These are phyloP conservation scores for Tetramorium simillimum DNA, from an alignment of 1,140 invertebrate species.

Conservation along the genomic window DNA sequence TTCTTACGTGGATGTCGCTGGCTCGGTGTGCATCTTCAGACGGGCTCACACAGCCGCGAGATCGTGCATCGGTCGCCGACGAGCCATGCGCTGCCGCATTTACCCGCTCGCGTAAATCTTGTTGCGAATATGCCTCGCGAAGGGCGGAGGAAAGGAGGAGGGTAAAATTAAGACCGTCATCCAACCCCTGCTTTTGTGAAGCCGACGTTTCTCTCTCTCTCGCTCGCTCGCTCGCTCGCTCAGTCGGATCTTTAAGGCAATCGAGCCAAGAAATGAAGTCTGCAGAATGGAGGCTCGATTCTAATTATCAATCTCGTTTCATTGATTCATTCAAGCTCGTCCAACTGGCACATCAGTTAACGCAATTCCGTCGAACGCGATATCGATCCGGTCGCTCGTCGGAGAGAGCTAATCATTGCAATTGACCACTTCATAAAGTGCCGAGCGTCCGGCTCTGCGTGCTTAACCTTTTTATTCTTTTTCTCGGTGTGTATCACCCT, in stretches of 20 bases:
- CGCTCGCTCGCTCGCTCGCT: no score
- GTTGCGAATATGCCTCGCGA: slow-evolving; percentile 13
- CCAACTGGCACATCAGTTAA: not conserved
- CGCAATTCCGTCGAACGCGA: not conserved
- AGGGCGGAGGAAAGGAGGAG: not conserved
- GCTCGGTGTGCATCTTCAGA: slow-evolving; percentile 18
- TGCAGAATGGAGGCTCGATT: not conserved
- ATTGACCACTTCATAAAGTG: slow-evolving; percentile 19
- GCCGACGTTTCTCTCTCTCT: not conserved
- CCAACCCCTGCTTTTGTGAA: not conserved
- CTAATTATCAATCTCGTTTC: not conserved
- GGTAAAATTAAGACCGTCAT: slow-evolving; percentile 21
- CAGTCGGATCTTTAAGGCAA: not conserved
- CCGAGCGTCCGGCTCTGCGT: not conserved
- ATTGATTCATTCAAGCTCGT: not conserved
- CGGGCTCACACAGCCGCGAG: not conserved
- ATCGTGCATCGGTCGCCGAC: not conserved
- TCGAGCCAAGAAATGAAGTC: not conserved
- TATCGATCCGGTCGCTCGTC: not conserved
- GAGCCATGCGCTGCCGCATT: slow-evolving; percentile 3
- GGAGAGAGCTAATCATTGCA: slow-evolving; percentile 7
- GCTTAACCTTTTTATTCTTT: not conserved
- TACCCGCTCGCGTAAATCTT: slow-evolving; percentile 39
- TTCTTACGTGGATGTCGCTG: slow-evolving; percentile 43
- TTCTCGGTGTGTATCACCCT: slow-evolving; percentile 10